Evolutionary conservation across 2,888 invertebrate species (phyloP).

Genomic region (Agriotes lineatus): DNA sequence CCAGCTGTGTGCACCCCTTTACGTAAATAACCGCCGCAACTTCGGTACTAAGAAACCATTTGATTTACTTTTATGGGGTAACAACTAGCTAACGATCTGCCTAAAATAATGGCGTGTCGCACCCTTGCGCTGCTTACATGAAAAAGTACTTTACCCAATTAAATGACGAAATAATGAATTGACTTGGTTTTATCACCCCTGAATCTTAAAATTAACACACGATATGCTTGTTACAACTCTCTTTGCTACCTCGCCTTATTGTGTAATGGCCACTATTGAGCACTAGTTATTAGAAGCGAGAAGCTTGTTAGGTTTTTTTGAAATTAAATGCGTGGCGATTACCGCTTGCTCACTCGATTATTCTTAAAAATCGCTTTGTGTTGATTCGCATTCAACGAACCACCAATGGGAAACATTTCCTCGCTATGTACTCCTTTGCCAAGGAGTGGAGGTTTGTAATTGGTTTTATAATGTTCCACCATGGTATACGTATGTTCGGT

Average conservation of each 20-base stretch:
- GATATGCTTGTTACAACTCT: conserved; percentile 53
- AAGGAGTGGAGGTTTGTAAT: conserved; percentile 18
- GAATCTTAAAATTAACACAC: conserved; percentile 54
- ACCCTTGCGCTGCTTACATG: conserved; percentile 54
- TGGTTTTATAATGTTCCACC: conserved; percentile 31
- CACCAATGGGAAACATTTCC: conserved; percentile 44
- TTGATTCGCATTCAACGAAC: conserved; percentile 38
- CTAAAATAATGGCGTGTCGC: conserved; percentile 48
- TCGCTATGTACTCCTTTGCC: conserved; percentile 34
- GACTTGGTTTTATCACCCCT: conserved; percentile 53
- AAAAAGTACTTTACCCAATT: conserved; percentile 60
- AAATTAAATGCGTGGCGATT: neutral
- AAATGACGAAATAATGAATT: conserved; percentile 58
- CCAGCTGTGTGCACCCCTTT: conserved; percentile 28
- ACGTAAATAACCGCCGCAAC: conserved; percentile 17
- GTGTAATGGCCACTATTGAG: neutral
- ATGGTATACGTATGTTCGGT: too few species aligned
- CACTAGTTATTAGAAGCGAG: too few species aligned
- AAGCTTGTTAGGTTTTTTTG: neutral
- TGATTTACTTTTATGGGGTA: conserved; percentile 37
- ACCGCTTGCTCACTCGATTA: neutral
- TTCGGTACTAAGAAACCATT: conserved; percentile 23
- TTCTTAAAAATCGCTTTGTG: conserved; percentile 29
- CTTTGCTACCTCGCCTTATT: neutral
- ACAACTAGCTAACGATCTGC: conserved; percentile 37